Evolutionary conservation across 2,888 invertebrate species (phyloP), one percentile per base, ranked within the genome.

Genomic region (Troides aeacus): DNA sequence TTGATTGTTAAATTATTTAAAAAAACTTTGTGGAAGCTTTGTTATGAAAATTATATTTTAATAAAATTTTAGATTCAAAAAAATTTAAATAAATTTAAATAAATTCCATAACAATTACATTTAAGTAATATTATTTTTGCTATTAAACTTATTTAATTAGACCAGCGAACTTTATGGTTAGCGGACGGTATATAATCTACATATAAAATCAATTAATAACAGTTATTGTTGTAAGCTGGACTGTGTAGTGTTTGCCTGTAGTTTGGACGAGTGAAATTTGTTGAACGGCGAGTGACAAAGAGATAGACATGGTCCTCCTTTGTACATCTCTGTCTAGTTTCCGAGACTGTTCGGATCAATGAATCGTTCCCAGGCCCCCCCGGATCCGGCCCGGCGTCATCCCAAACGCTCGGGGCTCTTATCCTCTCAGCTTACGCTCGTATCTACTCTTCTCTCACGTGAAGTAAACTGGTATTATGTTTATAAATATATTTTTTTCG

Each of bases 331-430:
- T 85, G 79, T 92, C 90, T 79, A 71, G 75, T 74, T 77, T 79
- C 89, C 92, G 92, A 92, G 84, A 82, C 80, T 77, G 83, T 90
- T 90, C 91, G 91, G 89, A 92, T 92, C 92, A 92, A 92, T 92
- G 92, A 92, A 91, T 87, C 87, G 87, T 86, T 87, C 88, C 89
- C 88, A 82, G 84, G 81, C 85, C 85, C 53, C 86, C 81, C 80
- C 78, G 78, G 78, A 78, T 58, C 65, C 62, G 61, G 62, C 80
- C 80, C 85, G 79, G 84, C 85, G 81, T 86, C 85, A 84, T 84
- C 84, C 81, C 82, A 81, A 73, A 69, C 73, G 65, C 69, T 66
- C 66, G 63, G 72, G 78, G 79, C 80, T 81, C 82, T 78, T 50
- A 59, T 66, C 65, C 84, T 82, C 80, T 81, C 75, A 76, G 78